Evolutionary conservation across 2,113 vertebrate species (phyloP).

Genomic region (Sarotherodon lohbergeri): DNA sequence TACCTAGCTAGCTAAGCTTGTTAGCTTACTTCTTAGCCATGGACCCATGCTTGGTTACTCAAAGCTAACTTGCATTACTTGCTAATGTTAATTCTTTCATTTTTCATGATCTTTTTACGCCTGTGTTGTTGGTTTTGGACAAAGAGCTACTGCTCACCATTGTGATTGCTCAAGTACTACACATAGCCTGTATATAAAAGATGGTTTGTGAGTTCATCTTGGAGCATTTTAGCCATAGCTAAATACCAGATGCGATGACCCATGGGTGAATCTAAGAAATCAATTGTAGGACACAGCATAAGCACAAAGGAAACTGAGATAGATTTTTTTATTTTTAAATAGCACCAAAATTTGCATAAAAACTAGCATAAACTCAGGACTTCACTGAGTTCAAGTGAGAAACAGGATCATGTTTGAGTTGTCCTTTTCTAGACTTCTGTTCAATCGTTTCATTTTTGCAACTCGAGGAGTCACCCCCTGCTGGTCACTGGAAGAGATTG

Average conservation of each 20-base stretch:
- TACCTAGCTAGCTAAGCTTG: not conserved
- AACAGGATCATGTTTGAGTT: not conserved
- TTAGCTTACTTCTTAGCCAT: accelerated
- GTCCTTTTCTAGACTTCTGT: not conserved
- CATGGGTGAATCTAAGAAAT: not conserved
- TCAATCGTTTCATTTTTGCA: not conserved
- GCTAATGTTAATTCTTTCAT: not conserved
- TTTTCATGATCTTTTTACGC: not conserved
- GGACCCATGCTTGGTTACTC: not conserved
- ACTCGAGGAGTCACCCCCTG: not conserved
- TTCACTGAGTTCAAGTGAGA: not conserved
- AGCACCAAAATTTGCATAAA: not conserved
- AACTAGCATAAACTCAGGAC: not conserved
- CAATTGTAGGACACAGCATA: not conserved
- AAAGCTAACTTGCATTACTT: not conserved
- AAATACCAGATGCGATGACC: not conserved
- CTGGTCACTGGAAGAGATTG: not conserved
- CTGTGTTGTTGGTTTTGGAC: not conserved
- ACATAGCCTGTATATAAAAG: not conserved
- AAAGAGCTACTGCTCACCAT: not conserved
- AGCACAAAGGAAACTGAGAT: not conserved
- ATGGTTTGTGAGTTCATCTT: not conserved
- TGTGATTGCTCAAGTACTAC: not conserved
- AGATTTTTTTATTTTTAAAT: not conserved
- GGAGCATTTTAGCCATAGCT: not conserved